Base-by-base conservation (phyloP, 2,888 invertebrate genomes). In the Apocheima hispidaria region DNA sequence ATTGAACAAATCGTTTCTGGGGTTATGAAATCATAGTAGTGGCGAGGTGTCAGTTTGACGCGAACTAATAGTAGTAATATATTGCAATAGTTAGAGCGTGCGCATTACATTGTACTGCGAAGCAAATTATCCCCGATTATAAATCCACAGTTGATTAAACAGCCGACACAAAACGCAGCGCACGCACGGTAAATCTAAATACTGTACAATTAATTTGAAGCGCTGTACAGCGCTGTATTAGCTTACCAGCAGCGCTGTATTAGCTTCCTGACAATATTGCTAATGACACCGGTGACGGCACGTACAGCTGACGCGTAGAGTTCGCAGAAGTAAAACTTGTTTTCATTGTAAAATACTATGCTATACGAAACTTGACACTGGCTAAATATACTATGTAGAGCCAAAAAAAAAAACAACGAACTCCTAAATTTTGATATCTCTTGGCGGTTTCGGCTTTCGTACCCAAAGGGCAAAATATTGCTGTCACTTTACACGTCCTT, bases 221-320 rank as follows among this genome's bases (percentile, higher is more conserved):
- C 50, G 55, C 49, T 43, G 60, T 70, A 66, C 67, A 70, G 35
- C 33, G 30, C 20, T 49, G 49, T 44, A 44, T 28, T 30, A 48
- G 48, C 20, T 48, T 18, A 30, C 61, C 58, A 63, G 64, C 62
- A 61, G 65, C 44, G 57, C 51, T 50, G 62, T 70, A 70, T 70
- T 66, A 70, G 63, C 61, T 68, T 59, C 60, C 63, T 65, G 60
- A 69, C 70, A 71, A 70, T 73, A 75, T 65, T 69, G 74, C 70
- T 73, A 71, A 72, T 73, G 72, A 77, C 68, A 66, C 41, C 64
- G 60, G 61, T 68, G 68, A 63, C 61, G 65, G 66, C 66, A 66
- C 62, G 63, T 69, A 49, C 52, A n/a, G 54, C 18, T 60, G 40
- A 12, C 43, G 44, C 67, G 53, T 23, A 66, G 64, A 36, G 33